Evolutionary conservation across 2,888 invertebrate species (phyloP), one percentile per base, ranked within the genome.

Genomic region (Odontothrips loti): DNA sequence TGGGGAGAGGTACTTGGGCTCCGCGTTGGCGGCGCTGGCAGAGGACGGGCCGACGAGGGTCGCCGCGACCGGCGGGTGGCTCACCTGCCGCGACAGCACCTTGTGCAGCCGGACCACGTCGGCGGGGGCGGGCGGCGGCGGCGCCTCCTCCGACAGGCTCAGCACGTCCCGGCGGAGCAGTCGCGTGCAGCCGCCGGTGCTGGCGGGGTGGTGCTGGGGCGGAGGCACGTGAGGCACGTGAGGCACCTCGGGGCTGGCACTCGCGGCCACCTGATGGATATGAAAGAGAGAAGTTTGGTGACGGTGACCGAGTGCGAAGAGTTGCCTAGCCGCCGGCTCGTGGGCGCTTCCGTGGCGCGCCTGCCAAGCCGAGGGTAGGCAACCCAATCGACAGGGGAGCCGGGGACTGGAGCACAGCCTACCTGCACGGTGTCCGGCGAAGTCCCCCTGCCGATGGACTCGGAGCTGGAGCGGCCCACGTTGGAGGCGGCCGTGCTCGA

Each of bases 21-120:
- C 85, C 79, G 83, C 84, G n/a, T 82, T 17, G 79, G 84, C 85
- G 81, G 80, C 27, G 82, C 79, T 58, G 58, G 15, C 58, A 15
- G 58, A 17, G 58, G 58, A 12, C 51, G 20, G 6, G 51, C 15
- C 51, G 51, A 1, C 68, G 11, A 75, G 68, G 23, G 68, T 11
- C 79, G 82, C 79, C 79, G 81, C 81, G 81, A 82, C 83, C 4
- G 85, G 85, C 11, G 85, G 85, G 81, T 85, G 85, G 80, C 89
- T 88, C 2, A 88, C 84, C 84, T 93, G 92, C 48, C 94, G 89
- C 20, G 92, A 91, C 81, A 94, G 86, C 2, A 93, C 93, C 84
- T 92, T 92, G 86, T 94, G 94, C 63, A 91, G 90, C 86, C 91
- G 91, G 81, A 90, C 86, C 68, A 75, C 27, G 23, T 75, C 68